Conservation (phyloP, 2,797 vertebrate species). For the Rhinatrema bivittatum region DNA sequence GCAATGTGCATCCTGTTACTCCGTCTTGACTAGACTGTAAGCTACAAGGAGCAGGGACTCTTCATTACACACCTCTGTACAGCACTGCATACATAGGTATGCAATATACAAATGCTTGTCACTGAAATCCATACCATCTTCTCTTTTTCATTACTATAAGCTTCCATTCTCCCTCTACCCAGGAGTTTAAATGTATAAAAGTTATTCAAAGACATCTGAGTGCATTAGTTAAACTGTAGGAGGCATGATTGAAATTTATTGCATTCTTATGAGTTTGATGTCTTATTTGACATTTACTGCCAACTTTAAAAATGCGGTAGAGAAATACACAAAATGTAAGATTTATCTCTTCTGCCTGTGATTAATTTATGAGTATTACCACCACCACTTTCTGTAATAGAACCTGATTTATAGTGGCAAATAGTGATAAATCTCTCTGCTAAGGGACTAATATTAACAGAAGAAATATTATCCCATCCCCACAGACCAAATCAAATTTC, state of each 20-base stretch:
- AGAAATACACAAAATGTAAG: conserved; percentile 13
- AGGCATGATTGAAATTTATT: conserved; percentile 12
- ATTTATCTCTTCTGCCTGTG: conserved; percentile 9
- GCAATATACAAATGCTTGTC: no score
- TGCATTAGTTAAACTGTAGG: conserved; percentile 8
- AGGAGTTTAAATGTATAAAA: no score
- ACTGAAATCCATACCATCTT: no score
- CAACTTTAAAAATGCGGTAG: conserved; percentile 7
- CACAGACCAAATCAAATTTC: no score
- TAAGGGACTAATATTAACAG: conserved; percentile 4
- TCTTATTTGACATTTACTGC: conserved; percentile 12
- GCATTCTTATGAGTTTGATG: conserved; percentile 12
- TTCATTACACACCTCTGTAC: no score
- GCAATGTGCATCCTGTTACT: no score
- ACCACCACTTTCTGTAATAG: conserved; percentile 12
- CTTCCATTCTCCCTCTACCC: no score
- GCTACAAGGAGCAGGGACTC: no score
- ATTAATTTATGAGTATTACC: conserved; percentile 16
- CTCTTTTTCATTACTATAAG: no score
- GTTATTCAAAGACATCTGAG: conserved; percentile 3
- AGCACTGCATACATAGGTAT: no score
- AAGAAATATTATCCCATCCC: conserved; percentile 2
- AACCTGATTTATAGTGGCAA: conserved; percentile 13
- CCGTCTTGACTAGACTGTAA: no score
- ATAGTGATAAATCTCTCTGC: conserved; percentile 12